Evolutionary conservation across 2,888 invertebrate genomes (phyloP).

Genomic region (Masnerella sp.): DNA sequence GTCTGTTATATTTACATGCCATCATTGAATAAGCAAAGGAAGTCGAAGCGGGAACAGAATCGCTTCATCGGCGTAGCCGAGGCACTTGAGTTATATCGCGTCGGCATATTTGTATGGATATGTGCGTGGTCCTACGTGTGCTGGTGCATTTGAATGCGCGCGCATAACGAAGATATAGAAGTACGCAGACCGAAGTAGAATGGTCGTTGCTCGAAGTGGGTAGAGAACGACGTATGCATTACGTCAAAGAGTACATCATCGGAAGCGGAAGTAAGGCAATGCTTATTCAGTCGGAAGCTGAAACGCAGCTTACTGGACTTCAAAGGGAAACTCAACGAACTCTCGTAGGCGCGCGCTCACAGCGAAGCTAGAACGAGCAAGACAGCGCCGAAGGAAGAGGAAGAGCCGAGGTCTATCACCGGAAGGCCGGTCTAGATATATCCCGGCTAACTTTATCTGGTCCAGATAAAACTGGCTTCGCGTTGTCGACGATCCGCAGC

Average conservation of each 20-base stretch:
- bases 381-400: constrained; percentile 50
- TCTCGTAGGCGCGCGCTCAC: constrained; percentile 51
- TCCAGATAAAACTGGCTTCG: constrained; percentile 62
- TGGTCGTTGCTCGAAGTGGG: constrained; percentile 58
- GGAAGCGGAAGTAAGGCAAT: constrained; percentile 73
- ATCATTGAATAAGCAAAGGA: constrained; percentile 53
- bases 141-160: constrained; percentile 46
- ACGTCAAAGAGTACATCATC: constrained; percentile 72
- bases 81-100: constrained; percentile 71
- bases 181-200: constrained; percentile 48
- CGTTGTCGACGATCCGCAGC: constrained; percentile 62
- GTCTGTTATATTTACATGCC: constrained; percentile 36
- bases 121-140: constrained; percentile 19
- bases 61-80: constrained; percentile 28
- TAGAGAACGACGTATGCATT: constrained; percentile 65
- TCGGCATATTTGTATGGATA: constrained; percentile 37
- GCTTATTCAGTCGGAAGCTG: constrained; percentile 74
- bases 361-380: constrained; percentile 18
- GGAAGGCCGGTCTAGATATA: constrained; percentile 73
- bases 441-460: constrained; percentile 64
- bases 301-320: constrained; percentile 68
- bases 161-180: constrained; percentile 47
- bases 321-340: constrained; percentile 61
- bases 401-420: constrained; percentile 66
- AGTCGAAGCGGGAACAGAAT: constrained; percentile 33